Evolutionary conservation across 2,113 vertebrate species (phyloP).

Genomic region (Apus apus): DNA sequence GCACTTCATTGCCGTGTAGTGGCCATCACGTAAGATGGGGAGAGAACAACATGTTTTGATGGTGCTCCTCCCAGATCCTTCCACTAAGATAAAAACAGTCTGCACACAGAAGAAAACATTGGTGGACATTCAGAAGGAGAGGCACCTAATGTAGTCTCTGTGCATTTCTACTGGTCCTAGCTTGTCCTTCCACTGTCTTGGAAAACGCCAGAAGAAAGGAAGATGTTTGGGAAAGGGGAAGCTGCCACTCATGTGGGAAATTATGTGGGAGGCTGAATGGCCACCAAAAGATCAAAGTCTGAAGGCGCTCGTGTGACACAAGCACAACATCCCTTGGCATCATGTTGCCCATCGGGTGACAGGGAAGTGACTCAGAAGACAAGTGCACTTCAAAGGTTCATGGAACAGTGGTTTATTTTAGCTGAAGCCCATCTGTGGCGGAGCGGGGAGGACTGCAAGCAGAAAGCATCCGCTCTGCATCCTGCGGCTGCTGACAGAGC

Average conservation of each 20-base stretch:
- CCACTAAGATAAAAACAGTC: neutral
- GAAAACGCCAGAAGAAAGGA: neutral
- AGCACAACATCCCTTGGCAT: neutral
- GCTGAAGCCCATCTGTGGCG: neutral
- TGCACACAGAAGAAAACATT: neutral
- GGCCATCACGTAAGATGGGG: neutral
- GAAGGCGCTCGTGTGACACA: fast-evolving
- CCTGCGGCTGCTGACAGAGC: neutral
- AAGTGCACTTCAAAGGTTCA: neutral
- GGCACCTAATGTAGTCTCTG: neutral
- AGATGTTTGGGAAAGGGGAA: neutral
- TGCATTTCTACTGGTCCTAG: neutral
- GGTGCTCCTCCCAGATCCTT: neutral
- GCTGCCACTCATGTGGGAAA: neutral
- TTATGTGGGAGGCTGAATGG: neutral
- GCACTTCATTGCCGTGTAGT: neutral
- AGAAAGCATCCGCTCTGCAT: neutral
- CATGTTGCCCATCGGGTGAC: neutral
- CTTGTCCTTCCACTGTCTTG: neutral
- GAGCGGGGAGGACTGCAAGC: neutral
- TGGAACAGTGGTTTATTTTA: constrained; percentile 2
- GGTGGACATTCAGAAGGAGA: neutral
- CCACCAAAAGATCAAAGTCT: neutral
- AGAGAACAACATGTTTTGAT: neutral
- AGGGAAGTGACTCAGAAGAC: constrained; percentile 20